These are phyloP conservation scores for Somateria mollissima DNA, from an alignment of 2,797 vertebrate species.

Conservation along the genomic window DNA sequence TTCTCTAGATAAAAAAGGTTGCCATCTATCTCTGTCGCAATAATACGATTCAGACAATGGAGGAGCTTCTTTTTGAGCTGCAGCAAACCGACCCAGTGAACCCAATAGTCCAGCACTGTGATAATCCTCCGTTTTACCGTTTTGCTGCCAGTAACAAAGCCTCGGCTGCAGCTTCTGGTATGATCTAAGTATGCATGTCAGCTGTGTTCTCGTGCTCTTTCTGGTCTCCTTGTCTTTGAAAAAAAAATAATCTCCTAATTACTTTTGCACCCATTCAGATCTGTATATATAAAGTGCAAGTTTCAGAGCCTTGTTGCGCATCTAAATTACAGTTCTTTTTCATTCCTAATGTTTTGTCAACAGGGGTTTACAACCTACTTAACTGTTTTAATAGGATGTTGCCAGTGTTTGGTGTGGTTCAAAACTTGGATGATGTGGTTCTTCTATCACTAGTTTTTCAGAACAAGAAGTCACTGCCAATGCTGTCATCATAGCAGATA, in stretches of 20 bases:
- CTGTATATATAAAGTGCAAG: neutral
- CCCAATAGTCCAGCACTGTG: constrained; percentile 95
- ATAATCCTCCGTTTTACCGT: constrained; percentile 97
- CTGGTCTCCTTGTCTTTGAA: neutral
- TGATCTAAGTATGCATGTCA: neutral
- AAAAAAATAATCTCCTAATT: neutral
- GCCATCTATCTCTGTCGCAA: constrained; percentile 96
- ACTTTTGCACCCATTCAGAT: neutral
- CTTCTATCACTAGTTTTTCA: neutral
- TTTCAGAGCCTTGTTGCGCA: neutral
- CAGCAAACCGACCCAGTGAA: constrained; percentile 98
- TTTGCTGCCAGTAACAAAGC: constrained; percentile 96
- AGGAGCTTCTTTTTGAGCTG: constrained; percentile 96
- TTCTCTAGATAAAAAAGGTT: constrained; percentile 95
- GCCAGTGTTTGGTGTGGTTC: neutral
- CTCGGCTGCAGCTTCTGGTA: constrained; percentile 93
- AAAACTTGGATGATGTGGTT: neutral
- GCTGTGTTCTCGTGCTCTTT: neutral
- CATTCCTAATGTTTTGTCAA: neutral
- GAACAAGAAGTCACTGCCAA: neutral
- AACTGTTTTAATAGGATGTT: neutral
- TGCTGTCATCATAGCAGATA: neutral
- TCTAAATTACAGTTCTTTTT: neutral
- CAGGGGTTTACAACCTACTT: neutral
- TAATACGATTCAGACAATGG: constrained; percentile 99